Evolutionary conservation across 2,113 vertebrate species (phyloP).

Genomic region (Amazona vittata): DNA sequence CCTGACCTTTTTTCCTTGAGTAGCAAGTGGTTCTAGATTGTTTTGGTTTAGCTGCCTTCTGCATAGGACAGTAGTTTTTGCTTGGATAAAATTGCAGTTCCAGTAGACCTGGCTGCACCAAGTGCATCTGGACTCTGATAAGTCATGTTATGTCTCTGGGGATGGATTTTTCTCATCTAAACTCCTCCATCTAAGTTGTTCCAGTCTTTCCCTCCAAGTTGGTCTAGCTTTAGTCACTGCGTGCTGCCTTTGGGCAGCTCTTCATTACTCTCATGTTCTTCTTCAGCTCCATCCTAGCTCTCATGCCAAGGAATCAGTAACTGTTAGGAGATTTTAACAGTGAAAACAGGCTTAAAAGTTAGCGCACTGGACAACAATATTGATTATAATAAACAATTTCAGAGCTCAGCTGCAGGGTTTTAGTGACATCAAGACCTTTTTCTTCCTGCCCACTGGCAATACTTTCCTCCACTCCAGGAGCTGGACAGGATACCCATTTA

Average conservation of each 20-base stretch:
- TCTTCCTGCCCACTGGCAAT: neutral
- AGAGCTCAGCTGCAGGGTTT: neutral
- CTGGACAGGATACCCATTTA: neutral
- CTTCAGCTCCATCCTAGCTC: neutral
- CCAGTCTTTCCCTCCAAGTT: neutral
- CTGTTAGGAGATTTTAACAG: neutral
- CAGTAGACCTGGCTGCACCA: neutral
- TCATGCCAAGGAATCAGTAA: neutral
- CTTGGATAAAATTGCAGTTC: neutral
- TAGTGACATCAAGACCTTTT: neutral
- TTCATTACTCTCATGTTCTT: neutral
- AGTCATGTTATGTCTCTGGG: neutral
- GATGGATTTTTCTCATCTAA: neutral
- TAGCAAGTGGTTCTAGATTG: neutral
- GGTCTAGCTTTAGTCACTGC: neutral
- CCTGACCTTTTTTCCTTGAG: neutral
- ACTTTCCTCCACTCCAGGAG: neutral
- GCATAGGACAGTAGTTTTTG: neutral
- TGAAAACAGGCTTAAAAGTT: neutral
- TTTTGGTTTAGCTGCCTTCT: neutral
- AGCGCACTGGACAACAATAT: neutral
- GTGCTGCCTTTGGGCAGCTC: neutral
- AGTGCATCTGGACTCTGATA: neutral
- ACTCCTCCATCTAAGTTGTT: neutral
- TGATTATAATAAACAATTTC: neutral